These are phyloP conservation scores for Lasioglossum calceatum DNA, from an alignment of 2,888 invertebrate genomes.

Conservation along the genomic window DNA sequence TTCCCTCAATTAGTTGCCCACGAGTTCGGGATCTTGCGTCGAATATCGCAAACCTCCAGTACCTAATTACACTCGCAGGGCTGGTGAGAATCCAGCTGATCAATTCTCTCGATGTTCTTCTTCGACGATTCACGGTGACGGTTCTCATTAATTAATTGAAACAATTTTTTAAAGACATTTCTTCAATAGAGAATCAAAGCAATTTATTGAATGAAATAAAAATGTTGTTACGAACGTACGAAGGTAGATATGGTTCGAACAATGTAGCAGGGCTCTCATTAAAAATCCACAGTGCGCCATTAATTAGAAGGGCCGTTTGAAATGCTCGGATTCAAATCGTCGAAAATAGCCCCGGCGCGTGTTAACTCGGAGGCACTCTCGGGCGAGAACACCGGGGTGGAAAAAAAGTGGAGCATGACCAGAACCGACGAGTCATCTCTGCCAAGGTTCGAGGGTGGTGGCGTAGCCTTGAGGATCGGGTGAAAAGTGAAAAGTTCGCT, in stretches of 20 bases:
- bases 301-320: not conserved
- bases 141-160: not conserved
- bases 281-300: not conserved
- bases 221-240: no score
- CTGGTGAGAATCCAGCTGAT: not conserved
- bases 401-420: not conserved
- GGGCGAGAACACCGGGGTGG: not conserved
- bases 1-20: not conserved
- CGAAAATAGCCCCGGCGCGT: not conserved
- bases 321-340: not conserved
- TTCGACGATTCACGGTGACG: not conserved
- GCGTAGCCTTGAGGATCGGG: not conserved
- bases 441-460: not conserved
- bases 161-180: not conserved
- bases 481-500: conserved; percentile 1
- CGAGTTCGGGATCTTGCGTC: not conserved
- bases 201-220: no score
- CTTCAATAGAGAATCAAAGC: not conserved
- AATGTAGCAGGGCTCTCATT: no score
- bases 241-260: no score
- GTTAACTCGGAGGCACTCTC: not conserved
- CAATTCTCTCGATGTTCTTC: not conserved
- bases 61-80: not conserved
- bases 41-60: not conserved
- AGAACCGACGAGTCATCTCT: conserved; percentile 6